Base-by-base conservation (phyloP, 2,888 invertebrate genomes). In the Caenorhabditis afra region DNA sequence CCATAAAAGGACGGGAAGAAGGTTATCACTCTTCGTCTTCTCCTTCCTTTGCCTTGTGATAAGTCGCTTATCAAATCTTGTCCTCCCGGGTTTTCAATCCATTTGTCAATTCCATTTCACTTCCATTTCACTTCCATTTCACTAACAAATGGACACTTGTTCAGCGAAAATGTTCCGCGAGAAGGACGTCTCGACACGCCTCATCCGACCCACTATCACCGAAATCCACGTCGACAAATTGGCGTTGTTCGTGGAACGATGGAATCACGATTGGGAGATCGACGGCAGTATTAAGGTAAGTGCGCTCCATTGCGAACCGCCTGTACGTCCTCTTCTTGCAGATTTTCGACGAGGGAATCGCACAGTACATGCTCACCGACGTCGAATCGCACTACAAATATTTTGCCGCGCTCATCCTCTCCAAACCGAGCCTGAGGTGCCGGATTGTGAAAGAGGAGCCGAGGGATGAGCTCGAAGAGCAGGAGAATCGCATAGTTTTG, bases 291-390 rank as follows among this genome's bases (percentile, higher is more conserved):
- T 88, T 37, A 62, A 79, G 79, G 87, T 87, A 29, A 14, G 65
- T 37, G 29, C 29, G 29, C 29, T 29, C 29, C 7, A 7, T 11
- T 41, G 41, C 3, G 14, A 41, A 41, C 2, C 11, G 41, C 3
- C 3, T 5, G 29, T 5, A 14, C 41, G 11, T 37, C 11, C 37
- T 37, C 37, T 5, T 8, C 37, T 65, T 58, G 5, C 76, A 86
- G 87, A 80, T 88, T 12, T 89, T 81, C 81, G 88, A 89, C 68
- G 88, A 88, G 75, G 89, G 87, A 37, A 87, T 90, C 39, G 89
- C 89, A 1, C 89, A 89, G 61, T 89, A 88, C 75, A 82, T 86
- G 83, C 65, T 89, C 35, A 73, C 81, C 12, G 90, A 88, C 53
- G 66, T 71, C 22, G 81, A 81, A 29, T 89, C 89, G 1, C 89